A percentile compares a stretch with the other conserved stretches of the same genome.
These are phyloP conservation scores for Thermophis baileyi DNA, from an alignment of 2,113 vertebrate genomes.

Conservation along the genomic window DNA sequence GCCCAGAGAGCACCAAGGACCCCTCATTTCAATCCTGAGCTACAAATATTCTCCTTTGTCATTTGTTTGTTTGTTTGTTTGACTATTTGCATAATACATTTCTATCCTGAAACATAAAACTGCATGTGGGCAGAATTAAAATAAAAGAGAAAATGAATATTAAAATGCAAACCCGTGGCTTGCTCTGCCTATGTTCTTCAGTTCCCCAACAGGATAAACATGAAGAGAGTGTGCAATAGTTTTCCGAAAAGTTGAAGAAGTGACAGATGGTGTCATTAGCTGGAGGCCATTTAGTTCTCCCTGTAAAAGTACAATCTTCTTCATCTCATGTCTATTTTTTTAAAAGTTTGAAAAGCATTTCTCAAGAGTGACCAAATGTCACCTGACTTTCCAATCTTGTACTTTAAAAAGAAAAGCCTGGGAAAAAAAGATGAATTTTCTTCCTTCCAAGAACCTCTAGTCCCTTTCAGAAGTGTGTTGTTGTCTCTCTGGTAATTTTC, in stretches of 20 bases:
- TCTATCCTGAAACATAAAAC: neutral
- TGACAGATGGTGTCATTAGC: neutral
- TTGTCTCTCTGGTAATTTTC: neutral
- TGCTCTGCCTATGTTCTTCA: neutral
- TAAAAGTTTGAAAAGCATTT: neutral
- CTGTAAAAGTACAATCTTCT: neutral
- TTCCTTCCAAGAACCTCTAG: neutral
- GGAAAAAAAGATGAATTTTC: neutral
- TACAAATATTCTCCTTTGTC: neutral
- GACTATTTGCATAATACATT: neutral
- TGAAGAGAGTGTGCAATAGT: neutral
- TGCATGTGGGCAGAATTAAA: neutral
- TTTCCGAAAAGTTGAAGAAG: neutral
- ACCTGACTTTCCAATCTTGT: neutral
- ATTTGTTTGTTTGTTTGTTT: neutral
- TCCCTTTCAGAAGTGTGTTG: too few relatives aligned
- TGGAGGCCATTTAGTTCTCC: neutral
- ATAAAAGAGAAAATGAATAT: neutral
- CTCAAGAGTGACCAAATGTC: neutral
- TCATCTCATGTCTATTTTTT: neutral
- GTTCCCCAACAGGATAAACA: neutral
- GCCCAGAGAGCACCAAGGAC: neutral
- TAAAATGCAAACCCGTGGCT: neutral
- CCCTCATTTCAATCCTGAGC: neutral
- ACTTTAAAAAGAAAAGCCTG: neutral